Evolutionary conservation across 2,797 vertebrate species (phyloP), one percentile per base, ranked within the genome.

Genomic region (Myripristis murdjan): DNA sequence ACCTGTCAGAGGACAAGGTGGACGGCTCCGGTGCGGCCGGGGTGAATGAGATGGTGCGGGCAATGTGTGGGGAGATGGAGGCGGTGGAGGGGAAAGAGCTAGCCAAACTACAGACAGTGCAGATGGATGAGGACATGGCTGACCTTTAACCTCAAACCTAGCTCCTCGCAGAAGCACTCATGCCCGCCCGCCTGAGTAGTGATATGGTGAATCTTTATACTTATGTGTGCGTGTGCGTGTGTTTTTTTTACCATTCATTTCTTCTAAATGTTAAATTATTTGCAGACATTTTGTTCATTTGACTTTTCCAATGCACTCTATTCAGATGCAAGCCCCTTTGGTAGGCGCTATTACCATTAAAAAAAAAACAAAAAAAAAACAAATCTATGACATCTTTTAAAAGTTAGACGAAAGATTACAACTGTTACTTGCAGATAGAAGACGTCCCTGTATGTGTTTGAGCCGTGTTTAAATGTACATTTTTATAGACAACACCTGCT

Each of bases 91-190:
- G 96, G 90, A 97, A 97, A 79, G 95, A 98, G 86, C 94, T 98
- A 81, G 96, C 97, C 93, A 98, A 98, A 95, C 95, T 99, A 93
- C 96, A 98, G 81, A 99, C 97, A 83, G 98, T 99, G 85, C 97
- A 98, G 87, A 95, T 99, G 96, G 97, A 98, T 70, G 97, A 99
- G 94, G 97, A 98, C 91, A 97, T 98, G 95, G 95, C 95, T 89
- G 97, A 98, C 90, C 96, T 99, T 88, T 98, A 96, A 95, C 89
- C 91, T 85, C 54, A 58, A 59, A 71, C 65, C 63, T 61, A 66
- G 72, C 65, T 62, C 28, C 57, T 78, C 7, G 15, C 81, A 74
- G 80, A 82, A 87, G 88, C 78, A 81, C 84, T 87, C 86, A 62
- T 59, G 73, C 82, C 84, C n/a, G 15, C 78, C 77, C 57, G n/a